A percentile compares a stretch with the other conserved stretches of the same genome.
Conservation (phyloP, 2,888 invertebrate genomes). For the Patella pellucida region DNA sequence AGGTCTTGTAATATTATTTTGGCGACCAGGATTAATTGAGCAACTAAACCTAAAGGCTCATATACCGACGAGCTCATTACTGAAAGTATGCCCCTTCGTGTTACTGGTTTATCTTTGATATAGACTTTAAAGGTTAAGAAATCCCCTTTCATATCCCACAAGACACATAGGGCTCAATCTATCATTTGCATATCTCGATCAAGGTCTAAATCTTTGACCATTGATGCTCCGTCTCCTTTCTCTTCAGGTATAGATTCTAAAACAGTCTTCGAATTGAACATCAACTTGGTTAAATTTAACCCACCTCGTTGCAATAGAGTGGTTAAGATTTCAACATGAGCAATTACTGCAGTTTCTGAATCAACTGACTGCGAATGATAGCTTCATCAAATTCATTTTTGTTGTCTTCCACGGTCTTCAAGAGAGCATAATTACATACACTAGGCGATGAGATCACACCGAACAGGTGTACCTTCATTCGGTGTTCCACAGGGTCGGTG, state of each 20-base stretch:
- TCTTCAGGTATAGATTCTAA: conserved; percentile 3
- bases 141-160: background rate
- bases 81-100: background rate
- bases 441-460: conserved; percentile 39
- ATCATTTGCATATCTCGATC: background rate
- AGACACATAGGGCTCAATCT: background rate
- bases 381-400: background rate
- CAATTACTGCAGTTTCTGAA: background rate
- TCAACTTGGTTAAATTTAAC: background rate
- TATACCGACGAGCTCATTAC: background rate
- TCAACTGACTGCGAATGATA: background rate
- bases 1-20: conserved; percentile 16
- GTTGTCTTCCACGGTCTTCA: conserved; percentile 9
- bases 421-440: conserved; percentile 12
- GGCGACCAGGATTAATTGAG: conserved; percentile 12
- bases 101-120: background rate
- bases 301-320: background rate
- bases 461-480: conserved; percentile 32
- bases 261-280: conserved; percentile 1
- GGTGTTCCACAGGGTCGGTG: conserved; percentile 15
- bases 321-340: background rate
- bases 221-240: background rate
- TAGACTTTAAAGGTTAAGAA: background rate
- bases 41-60: background rate
- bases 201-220: background rate